Percentiles rank a stretch among this genome's conserved stretches.
Conservation (phyloP, 2,113 vertebrate species). For the Bos indicus region DNA sequence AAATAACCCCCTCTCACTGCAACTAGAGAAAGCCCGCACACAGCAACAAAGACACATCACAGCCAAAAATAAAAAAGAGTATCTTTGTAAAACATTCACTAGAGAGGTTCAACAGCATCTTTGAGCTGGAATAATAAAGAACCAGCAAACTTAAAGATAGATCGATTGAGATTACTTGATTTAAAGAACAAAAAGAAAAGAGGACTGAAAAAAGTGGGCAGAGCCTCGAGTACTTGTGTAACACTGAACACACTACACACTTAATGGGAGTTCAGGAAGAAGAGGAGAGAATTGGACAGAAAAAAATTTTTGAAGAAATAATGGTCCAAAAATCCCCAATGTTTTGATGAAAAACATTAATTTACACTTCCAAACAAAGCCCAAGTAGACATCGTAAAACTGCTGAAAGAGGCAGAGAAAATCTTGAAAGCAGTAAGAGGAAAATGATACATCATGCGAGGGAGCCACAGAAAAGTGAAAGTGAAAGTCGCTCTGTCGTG, state of each 20-base stretch:
- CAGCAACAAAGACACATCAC: neutral
- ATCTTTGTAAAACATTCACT: neutral
- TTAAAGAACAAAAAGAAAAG: neutral
- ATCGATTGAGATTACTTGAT: neutral
- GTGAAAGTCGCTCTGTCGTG: neutral
- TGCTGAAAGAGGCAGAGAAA: neutral
- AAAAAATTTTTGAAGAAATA: constrained; percentile 24
- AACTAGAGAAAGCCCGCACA: neutral
- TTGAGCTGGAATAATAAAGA: neutral
- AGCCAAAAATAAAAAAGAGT: neutral
- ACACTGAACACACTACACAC: neutral
- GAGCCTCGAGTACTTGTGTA: neutral
- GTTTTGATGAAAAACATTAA: neutral
- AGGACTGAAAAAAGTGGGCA: neutral
- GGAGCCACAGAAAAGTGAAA: neutral
- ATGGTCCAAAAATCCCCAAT: neutral
- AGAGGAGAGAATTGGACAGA: neutral
- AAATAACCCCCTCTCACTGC: neutral
- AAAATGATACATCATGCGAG: neutral
- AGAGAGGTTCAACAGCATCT: neutral
- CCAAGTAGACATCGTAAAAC: neutral
- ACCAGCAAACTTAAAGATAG: neutral
- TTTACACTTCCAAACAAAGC: neutral
- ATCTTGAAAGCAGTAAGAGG: neutral
- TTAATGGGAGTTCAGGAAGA: neutral